These are phyloP conservation scores for Beaufortia kweichowensis DNA, from an alignment of 2,113 vertebrate genomes.

Conservation along the genomic window DNA sequence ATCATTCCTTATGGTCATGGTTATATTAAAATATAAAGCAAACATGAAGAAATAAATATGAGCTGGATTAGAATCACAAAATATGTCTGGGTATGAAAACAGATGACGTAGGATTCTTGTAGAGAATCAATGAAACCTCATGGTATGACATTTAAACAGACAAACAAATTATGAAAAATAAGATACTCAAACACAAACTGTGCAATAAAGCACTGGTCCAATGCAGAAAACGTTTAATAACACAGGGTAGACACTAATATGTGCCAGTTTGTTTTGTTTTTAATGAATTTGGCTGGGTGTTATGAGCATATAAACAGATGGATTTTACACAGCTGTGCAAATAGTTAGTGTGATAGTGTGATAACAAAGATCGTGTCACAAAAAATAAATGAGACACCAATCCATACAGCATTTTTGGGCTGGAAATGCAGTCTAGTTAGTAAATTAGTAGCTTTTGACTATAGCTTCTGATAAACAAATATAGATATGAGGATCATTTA, in stretches of 20 bases:
- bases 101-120: neutral
- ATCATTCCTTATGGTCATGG: too few species aligned
- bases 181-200: neutral
- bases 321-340: slow-evolving; percentile 21
- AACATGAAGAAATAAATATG: neutral
- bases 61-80: neutral
- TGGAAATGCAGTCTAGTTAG: neutral
- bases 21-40: neutral
- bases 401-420: neutral
- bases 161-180: too few species aligned
- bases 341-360: slow-evolving; percentile 16
- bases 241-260: neutral
- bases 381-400: neutral
- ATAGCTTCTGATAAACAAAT: too few species aligned
- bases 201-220: neutral
- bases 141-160: neutral
- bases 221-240: neutral
- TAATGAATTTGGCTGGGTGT: neutral
- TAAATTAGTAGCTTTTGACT: neutral
- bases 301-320: neutral
- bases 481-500: neutral
- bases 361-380: slow-evolving; percentile 27
- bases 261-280: neutral
- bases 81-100: neutral
- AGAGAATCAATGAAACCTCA: neutral